A percentile compares a stretch with the other conserved stretches of the same genome.
These are phyloP conservation scores for Sciurus carolinensis DNA, from an alignment of 2,797 vertebrate genomes.

Conservation along the genomic window DNA sequence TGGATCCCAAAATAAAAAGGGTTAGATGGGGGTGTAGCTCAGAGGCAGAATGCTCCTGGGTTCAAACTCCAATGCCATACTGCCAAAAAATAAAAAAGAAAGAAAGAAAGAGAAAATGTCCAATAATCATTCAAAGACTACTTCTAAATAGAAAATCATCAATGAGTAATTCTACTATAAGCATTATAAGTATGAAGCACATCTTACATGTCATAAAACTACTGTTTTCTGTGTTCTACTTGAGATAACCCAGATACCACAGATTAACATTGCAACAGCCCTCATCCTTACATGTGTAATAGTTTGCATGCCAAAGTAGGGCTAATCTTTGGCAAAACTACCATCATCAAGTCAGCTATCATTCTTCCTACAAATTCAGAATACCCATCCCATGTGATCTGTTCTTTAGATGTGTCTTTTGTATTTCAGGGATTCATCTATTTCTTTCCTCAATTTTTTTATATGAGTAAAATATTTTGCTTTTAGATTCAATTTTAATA, in stretches of 20 bases:
- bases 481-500: not conserved
- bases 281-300: not conserved
- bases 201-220: not conserved
- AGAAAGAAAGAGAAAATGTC: not conserved
- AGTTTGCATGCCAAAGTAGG: not conserved
- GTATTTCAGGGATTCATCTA: not conserved
- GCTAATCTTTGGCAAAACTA: not conserved
- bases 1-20: too few relatives aligned
- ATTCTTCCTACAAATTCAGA: not conserved
- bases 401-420: not conserved
- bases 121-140: not conserved
- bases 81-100: too few relatives aligned
- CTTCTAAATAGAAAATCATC: not conserved
- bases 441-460: not conserved
- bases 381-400: not conserved
- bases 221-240: not conserved
- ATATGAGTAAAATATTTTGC: not conserved
- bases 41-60: too few relatives aligned
- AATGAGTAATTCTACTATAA: not conserved
- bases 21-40: too few relatives aligned
- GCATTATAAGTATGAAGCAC: not conserved
- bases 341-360: not conserved
- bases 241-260: not conserved
- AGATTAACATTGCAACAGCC: not conserved
- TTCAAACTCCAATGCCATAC: too few relatives aligned